Conservation (phyloP, 1,140 invertebrate species). For the Venturia canescens region DNA sequence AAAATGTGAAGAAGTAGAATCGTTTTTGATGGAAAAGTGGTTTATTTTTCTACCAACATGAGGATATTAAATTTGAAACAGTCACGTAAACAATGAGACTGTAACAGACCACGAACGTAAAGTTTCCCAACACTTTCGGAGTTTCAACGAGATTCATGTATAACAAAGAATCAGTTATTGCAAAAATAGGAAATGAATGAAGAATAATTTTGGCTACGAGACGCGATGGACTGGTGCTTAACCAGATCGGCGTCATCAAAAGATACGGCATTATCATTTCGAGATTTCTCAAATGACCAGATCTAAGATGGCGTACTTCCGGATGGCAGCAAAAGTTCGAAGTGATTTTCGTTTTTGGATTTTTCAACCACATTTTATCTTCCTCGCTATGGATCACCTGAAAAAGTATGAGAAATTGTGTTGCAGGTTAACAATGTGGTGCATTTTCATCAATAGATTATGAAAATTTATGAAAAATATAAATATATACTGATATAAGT, state of each 20-base stretch:
- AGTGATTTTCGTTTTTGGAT: constrained; percentile 55
- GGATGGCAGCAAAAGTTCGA: constrained; percentile 64
- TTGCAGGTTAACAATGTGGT: no score
- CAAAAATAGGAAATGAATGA: constrained; percentile 55
- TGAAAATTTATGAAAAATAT: no score
- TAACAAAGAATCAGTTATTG: constrained; percentile 58
- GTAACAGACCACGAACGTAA: constrained; percentile 41
- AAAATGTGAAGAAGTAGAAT: no score
- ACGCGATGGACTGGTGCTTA: constrained; percentile 58
- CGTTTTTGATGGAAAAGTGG: background rate
- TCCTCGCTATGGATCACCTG: constrained; percentile 70
- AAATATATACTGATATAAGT: no score
- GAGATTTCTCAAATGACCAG: constrained; percentile 63
- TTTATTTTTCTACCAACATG: background rate
- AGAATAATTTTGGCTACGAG: constrained; percentile 53
- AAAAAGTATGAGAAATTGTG: background rate
- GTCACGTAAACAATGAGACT: constrained; percentile 53
- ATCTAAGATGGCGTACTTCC: constrained; percentile 64
- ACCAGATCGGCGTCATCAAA: constrained; percentile 63
- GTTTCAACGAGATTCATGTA: constrained; percentile 56
- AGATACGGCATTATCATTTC: constrained; percentile 59
- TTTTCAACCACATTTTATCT: constrained; percentile 66
- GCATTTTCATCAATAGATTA: no score
- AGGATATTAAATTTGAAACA: background rate
- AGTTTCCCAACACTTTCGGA: constrained; percentile 26